Evolutionary conservation across 2,797 vertebrate genomes (phyloP), one percentile per base, ranked within the genome.

Genomic region (Lutjanus campechanus): DNA sequence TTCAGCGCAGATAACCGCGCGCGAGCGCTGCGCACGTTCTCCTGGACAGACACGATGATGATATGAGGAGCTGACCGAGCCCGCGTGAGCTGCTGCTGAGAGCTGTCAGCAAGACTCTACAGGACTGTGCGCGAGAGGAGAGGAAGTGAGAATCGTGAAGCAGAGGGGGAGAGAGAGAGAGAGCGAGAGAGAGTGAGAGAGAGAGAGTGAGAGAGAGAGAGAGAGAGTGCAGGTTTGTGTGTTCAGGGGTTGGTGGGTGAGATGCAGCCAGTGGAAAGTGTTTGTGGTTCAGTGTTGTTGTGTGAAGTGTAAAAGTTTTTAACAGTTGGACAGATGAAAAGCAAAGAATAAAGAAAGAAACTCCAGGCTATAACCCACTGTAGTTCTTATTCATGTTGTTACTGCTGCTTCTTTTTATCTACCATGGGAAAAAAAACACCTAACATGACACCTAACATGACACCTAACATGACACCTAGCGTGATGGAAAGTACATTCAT

Each of bases 41-140:
- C 2, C 82, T 3, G n/a, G 65, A 36, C 71, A 19, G 36, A 65
- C 15, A 53, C 69, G 54, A 6, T 15, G 44, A 20, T 10, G 58
- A 44, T 12, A 8, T 54, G 47, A 2, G 60, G 72, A 67, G 20
- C 7, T 9, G 46, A 36, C 8, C 22, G 29, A 36, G 29, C 51
- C 46, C 49, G 65, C 65, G 76, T 10, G 89, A 88, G 76, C 83
- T 59, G 59, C 67, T 36, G 29, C 29, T 36, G 29, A 36, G 77
- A 81, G 65, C 77, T 82, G 84, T 78, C 78, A 73, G 72, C 19
- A 73, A 44, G 46, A 16, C 58, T 68, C 6, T 46, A 36, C 49
- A 11, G 51, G 50, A 51, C 44, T 59, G 16, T 72, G 17, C 77
- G 77, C 71, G 78, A 69, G 62, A 36, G 29, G 9, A 43, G 54